Conservation (phyloP, 2,113 vertebrate genomes). For the Anseranas semipalmata region DNA sequence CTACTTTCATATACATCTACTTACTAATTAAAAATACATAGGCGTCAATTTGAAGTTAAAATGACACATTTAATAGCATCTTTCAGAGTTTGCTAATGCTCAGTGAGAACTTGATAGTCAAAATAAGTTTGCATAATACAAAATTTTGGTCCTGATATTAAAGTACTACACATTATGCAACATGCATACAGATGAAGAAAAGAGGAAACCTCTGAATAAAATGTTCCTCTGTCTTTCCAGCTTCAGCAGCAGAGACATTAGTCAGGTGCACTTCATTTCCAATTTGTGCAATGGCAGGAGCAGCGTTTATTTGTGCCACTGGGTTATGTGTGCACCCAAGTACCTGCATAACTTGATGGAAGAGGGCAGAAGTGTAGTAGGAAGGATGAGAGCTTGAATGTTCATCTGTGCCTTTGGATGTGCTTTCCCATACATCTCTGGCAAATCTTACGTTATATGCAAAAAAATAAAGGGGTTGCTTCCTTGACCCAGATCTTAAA, state of each 20-base stretch:
- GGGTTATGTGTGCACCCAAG: not conserved
- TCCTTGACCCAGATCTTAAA: not conserved
- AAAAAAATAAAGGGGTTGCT: not conserved
- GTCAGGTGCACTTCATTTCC: not conserved
- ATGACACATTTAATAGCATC: constrained; percentile 22
- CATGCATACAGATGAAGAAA: not conserved
- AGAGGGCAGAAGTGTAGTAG: not conserved
- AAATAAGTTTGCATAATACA: constrained; percentile 50
- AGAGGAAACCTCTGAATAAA: constrained; percentile 21
- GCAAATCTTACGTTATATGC: not conserved
- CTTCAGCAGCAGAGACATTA: not conserved
- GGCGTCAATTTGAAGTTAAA: constrained; percentile 42
- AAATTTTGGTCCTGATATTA: constrained; percentile 42
- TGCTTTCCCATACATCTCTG: not conserved
- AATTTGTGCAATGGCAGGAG: not conserved
- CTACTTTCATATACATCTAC: not conserved
- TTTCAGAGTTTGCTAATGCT: constrained; percentile 35
- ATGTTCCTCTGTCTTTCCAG: not conserved
- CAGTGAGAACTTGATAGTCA: constrained; percentile 23
- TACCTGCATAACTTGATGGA: not conserved
- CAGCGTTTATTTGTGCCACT: not conserved
- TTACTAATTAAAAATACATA: constrained; percentile 64
- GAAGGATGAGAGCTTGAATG: not conserved
- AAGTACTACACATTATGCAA: not conserved
- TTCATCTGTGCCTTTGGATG: not conserved